phyloP scores from a whole-genome alignment of 2,797 vertebrate species.

The Heteromormyrus szaboi region DNA sequence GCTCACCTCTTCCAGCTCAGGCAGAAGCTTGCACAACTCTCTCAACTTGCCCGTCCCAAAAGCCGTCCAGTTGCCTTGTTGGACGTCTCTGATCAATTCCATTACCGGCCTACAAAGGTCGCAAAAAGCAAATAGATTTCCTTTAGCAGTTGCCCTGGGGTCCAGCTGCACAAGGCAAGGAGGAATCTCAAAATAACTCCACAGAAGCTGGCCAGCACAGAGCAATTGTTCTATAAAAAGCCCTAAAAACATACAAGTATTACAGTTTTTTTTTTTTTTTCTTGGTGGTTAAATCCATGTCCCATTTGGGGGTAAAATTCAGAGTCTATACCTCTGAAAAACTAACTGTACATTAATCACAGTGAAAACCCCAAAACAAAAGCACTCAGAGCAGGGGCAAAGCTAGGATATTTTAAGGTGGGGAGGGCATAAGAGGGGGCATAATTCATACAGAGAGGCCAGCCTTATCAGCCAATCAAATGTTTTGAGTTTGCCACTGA shows the following conservation, averaged over 20 bases:
- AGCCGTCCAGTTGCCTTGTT: constrained; percentile 51
- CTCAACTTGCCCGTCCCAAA: constrained; percentile 65
- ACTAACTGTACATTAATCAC: not conserved
- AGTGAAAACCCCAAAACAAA: not conserved
- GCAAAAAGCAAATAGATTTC: not conserved
- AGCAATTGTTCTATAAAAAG: not conserved
- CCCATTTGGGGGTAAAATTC: not conserved
- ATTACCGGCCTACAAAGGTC: constrained; percentile 52
- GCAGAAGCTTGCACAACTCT: constrained; percentile 68
- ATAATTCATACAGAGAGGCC: not conserved
- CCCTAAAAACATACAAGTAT: not conserved
- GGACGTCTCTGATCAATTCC: constrained; percentile 63
- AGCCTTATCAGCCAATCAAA: not conserved
- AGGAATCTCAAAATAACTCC: not conserved
- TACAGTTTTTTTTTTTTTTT: not conserved
- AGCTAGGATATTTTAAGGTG: not conserved
- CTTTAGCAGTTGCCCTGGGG: not conserved
- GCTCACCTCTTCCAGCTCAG: constrained; percentile 65
- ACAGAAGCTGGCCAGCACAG: not conserved
- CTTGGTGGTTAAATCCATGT: not conserved
- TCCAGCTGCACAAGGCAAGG: not conserved
- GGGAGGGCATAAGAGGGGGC: not conserved
- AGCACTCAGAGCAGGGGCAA: not conserved
- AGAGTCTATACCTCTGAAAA: not conserved
- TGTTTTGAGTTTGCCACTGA: not conserved